Evolutionary conservation across 2,888 invertebrate species (phyloP), one percentile per base, ranked within the genome.

Genomic region (Brassicogethes aeneus): DNA sequence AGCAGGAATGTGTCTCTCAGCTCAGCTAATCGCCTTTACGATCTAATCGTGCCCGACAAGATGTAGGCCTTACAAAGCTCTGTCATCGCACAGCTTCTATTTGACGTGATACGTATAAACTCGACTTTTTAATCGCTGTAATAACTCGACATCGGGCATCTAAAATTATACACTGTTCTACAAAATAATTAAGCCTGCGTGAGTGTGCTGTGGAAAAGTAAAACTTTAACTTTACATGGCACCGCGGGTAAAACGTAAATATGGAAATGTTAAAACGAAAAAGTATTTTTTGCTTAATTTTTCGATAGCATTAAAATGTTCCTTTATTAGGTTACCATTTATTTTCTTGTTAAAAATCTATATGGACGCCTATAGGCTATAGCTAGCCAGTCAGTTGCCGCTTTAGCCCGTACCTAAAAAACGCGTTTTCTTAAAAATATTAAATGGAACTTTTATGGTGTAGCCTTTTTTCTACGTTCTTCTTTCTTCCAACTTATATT

Each of bases 1-100:
- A 60, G 61, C 57, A 46, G 52, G 60, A 59, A 59, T 60, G 56
- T 58, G 59, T 59, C 57, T 48, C 52, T 42, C 46, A 36, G 43
- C 45, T 50, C 46, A 48, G 35, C 17, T 45, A 54, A 55, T 56
- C 56, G 48, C 42, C 47, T 52, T 44, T 47, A 44, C 47, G 48
- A 57, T 56, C 56, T 55, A 47, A 53, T 54, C 49, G 48, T 45
- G 55, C 44, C 50, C 48, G 52, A 54, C 54, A 50, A 51, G 52
- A 47, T 50, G 54, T 51, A 47, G 44, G 54, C 52, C 51, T 55
- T 55, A 50, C 45, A 43, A 50, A 49, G 45, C 50, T 46, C 55
- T 54, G 56, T 57, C 57, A 52, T 46, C 54, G 46, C 47, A 36
- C 10, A 48, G 53, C 51, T 54, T 44, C 51, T 48, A 45, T 50